A percentile compares a stretch with the other conserved stretches of the same genome.
These are phyloP conservation scores for Polydrusus tereticollis DNA, from an alignment of 2,888 invertebrate species.

Conservation along the genomic window DNA sequence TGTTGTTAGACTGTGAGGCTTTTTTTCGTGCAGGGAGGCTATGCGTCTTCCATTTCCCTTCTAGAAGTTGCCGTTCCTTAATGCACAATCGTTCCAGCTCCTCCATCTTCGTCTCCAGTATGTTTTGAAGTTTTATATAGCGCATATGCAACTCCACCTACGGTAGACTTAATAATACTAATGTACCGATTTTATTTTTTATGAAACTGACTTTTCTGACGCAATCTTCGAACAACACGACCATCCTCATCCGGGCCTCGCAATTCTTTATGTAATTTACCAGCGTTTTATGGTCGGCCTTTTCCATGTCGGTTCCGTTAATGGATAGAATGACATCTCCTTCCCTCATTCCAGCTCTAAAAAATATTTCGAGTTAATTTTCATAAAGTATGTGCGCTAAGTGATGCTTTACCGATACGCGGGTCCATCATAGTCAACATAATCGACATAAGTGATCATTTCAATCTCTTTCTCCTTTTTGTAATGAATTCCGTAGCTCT, in stretches of 20 bases:
- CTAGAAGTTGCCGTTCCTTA: slow-evolving; percentile 84
- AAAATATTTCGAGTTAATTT: neutral
- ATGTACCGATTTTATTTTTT: neutral
- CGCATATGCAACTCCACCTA: slow-evolving; percentile 92
- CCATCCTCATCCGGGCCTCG: slow-evolving; percentile 93
- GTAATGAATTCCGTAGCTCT: slow-evolving; percentile 97
- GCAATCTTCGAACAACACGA: slow-evolving; percentile 96
- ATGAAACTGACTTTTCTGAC: slow-evolving; percentile 81
- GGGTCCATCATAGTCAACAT: slow-evolving; percentile 92
- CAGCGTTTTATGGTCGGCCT: slow-evolving; percentile 92
- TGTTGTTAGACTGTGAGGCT: slow-evolving; percentile 71
- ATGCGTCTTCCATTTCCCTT: slow-evolving; percentile 90
- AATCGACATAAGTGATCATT: slow-evolving; percentile 97
- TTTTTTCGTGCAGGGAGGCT: slow-evolving; percentile 89
- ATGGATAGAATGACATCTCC: slow-evolving; percentile 97
- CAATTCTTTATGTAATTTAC: slow-evolving; percentile 93
- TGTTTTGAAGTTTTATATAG: slow-evolving; percentile 89
- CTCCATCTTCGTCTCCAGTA: slow-evolving; percentile 85
- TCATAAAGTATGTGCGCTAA: neutral
- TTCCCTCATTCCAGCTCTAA: slow-evolving; percentile 92
- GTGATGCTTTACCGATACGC: slow-evolving; percentile 72
- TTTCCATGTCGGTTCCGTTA: slow-evolving; percentile 95
- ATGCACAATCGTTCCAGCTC: slow-evolving; percentile 87
- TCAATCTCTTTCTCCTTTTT: slow-evolving; percentile 95
- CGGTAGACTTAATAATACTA: neutral